A percentile compares a stretch with the other conserved stretches of the same genome.
phyloP scores from a whole-genome alignment of 2,888 invertebrate species.

The Drosophila trichaetosa region DNA sequence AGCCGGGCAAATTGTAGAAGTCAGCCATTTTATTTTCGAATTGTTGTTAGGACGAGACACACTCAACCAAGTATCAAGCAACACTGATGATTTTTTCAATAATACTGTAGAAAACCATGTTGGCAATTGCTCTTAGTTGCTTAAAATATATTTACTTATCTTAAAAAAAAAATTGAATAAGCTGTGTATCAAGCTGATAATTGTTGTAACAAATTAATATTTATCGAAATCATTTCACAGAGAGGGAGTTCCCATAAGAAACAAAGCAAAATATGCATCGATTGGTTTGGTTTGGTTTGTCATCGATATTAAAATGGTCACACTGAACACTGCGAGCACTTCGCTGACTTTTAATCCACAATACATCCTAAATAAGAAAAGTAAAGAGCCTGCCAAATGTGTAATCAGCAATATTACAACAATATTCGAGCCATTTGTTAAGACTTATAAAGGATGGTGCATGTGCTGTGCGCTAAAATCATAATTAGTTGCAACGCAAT shows the following conservation, averaged over 20 bases:
- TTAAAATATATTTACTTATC: not conserved
- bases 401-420: slow-evolving; percentile 24
- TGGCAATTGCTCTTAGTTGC: not conserved
- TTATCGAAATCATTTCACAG: not conserved
- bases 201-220: not conserved
- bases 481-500: slow-evolving; percentile 67
- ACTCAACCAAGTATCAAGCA: too few relatives aligned
- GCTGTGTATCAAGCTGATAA: not conserved
- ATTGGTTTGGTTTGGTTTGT: not conserved
- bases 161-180: not conserved
- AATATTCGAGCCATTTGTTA: slow-evolving; percentile 6
- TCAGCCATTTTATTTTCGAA: too few relatives aligned
- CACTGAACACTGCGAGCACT: slow-evolving; percentile 27
- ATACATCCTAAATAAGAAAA: slow-evolving; percentile 42
- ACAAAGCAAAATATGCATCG: slow-evolving; percentile 8
- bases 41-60: too few relatives aligned
- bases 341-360: slow-evolving; percentile 42
- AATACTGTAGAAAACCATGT: not conserved
- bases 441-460: slow-evolving; percentile 11
- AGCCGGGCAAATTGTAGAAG: too few relatives aligned
- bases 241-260: not conserved
- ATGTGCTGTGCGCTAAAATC: slow-evolving; percentile 21
- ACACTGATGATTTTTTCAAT: not conserved
- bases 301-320: slow-evolving; percentile 39
- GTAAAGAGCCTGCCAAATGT: slow-evolving; percentile 34